phyloP scores from a whole-genome alignment of 2,113 vertebrate genomes.

The Thymallus thymallus region DNA sequence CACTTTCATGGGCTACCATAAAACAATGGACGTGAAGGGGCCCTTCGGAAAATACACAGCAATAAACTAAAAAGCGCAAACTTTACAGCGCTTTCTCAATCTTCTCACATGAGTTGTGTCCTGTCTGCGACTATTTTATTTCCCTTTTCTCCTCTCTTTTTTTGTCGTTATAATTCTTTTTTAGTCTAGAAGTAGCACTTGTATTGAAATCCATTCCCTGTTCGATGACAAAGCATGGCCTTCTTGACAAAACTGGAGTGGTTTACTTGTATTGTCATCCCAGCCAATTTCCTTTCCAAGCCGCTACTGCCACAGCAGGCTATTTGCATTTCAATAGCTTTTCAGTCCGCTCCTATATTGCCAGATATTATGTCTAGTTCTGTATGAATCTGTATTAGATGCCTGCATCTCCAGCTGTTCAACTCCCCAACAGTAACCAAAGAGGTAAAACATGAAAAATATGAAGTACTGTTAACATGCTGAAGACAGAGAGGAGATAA shows the following conservation, averaged over 20 bases:
- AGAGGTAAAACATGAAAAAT: conserved; percentile 65
- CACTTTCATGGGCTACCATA: conserved; percentile 62
- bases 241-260: conserved; percentile 78
- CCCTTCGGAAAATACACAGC: conserved; percentile 59
- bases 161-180: conserved; percentile 67
- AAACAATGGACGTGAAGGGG: conserved; percentile 52
- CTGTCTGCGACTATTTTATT: conserved; percentile 57
- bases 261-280: conserved; percentile 78
- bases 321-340: conserved; percentile 77
- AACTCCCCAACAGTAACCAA: conserved; percentile 56
- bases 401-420: conserved; percentile 71
- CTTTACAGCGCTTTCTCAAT: conserved; percentile 65
- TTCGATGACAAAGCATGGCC: conserved; percentile 73
- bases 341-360: conserved; percentile 72
- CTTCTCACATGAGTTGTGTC: conserved; percentile 56
- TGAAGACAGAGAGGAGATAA: not conserved
- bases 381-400: conserved; percentile 70
- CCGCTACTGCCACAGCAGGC: conserved; percentile 64
- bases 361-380: conserved; percentile 73
- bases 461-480: conserved; percentile 1
- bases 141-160: conserved; percentile 55
- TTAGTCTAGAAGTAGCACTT: conserved; percentile 71
- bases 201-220: conserved; percentile 71
- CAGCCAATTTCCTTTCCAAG: conserved; percentile 72
- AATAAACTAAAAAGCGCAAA: conserved; percentile 58